phyloP scores from a whole-genome alignment of 1,140 invertebrate species.

The Augochlora pura region DNA sequence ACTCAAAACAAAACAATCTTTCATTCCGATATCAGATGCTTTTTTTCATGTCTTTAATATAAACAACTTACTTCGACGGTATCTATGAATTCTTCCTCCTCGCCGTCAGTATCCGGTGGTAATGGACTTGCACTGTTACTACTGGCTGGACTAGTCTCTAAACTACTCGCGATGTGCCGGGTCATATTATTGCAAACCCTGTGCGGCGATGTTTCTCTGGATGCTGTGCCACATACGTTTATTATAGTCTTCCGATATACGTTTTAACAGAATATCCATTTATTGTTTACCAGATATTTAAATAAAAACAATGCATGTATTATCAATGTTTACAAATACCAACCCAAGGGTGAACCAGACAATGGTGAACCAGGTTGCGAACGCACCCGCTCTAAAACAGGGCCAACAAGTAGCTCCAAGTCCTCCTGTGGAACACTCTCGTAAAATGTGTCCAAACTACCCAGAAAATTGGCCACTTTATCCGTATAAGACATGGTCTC shows the following conservation, averaged over 20 bases:
- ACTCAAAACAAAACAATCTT: background rate
- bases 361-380: constrained; percentile 86
- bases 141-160: constrained; percentile 78
- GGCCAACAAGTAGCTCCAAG: constrained; percentile 87
- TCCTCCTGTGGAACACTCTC: constrained; percentile 83
- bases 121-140: constrained; percentile 79
- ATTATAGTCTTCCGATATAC: background rate
- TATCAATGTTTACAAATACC: constrained; percentile 11
- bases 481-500: constrained; percentile 92
- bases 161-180: constrained; percentile 76
- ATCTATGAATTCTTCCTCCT: constrained; percentile 88
- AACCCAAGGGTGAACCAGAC: constrained; percentile 78
- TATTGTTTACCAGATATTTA: background rate
- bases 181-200: constrained; percentile 76
- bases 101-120: constrained; percentile 85
- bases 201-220: constrained; percentile 83
- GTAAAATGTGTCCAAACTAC: constrained; percentile 82
- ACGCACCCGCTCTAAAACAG: constrained; percentile 85
- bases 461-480: constrained; percentile 89
- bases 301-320: background rate
- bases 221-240: constrained; percentile 75
- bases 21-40: background rate
- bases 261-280: background rate
- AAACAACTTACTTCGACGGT: constrained; percentile 84
- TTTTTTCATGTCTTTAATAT: constrained; percentile 12